Conservation (phyloP, 1,140 invertebrate genomes). For the Neuroterus valhalla region DNA sequence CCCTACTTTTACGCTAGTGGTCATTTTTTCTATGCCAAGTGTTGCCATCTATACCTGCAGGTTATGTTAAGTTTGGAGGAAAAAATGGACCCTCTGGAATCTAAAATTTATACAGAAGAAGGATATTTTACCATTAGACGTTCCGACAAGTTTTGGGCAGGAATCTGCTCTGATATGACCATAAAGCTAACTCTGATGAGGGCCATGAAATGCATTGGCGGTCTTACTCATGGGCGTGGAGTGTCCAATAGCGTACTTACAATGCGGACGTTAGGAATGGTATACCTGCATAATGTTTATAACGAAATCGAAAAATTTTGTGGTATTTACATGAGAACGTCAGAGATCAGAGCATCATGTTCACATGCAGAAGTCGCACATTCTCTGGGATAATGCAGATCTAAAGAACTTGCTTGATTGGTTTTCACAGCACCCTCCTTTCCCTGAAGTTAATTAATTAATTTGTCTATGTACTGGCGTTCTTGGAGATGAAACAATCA, state of each 20-base stretch:
- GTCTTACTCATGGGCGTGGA: conserved; percentile 56
- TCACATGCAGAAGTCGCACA: conserved; percentile 24
- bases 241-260: conserved; percentile 43
- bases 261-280: conserved; percentile 34
- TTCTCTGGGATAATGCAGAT: background rate
- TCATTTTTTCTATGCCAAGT: conserved; percentile 45
- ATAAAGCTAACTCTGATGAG: conserved; percentile 62
- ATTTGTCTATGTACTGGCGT: too few species aligned
- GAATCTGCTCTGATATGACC: conserved; percentile 30
- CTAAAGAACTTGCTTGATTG: conserved; percentile 17
- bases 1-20: too few species aligned
- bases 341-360: too few species aligned
- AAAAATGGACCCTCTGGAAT: conserved; percentile 54
- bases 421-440: conserved; percentile 14
- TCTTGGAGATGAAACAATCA: too few species aligned
- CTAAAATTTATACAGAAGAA: conserved; percentile 50
- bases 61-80: conserved; percentile 59
- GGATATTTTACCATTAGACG: conserved; percentile 59
- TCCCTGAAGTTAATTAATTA: too few species aligned
- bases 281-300: too few species aligned
- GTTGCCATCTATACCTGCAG: conserved; percentile 36
- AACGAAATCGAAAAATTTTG: too few species aligned
- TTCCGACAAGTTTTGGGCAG: conserved; percentile 58
- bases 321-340: too few species aligned
- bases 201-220: conserved; percentile 53